phyloP scores from a whole-genome alignment of 1,140 invertebrate genomes.

The Papilio dardanus region DNA sequence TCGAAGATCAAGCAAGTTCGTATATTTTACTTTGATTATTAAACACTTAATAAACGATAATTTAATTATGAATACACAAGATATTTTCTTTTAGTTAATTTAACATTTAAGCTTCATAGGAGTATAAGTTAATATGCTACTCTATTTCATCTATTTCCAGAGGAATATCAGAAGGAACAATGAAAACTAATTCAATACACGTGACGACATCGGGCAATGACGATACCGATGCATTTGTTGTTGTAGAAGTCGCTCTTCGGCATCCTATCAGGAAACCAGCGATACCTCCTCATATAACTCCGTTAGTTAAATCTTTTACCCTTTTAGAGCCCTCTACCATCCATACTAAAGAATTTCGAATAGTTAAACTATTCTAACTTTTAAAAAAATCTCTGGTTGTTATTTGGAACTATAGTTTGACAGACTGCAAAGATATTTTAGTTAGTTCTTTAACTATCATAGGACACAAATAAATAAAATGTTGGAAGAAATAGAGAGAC shows the following conservation, averaged over 20 bases:
- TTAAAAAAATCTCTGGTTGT: not conserved
- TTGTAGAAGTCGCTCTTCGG: constrained; percentile 60
- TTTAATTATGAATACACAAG: no score
- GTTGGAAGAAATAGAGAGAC: constrained; percentile 56
- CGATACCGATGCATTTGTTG: constrained; percentile 55
- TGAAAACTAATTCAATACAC: constrained; percentile 41
- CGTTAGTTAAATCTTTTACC: constrained; percentile 45
- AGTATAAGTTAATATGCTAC: no score
- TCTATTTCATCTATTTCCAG: constrained; percentile 7
- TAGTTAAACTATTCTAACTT: no score
- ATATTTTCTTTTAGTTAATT: no score
- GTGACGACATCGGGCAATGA: constrained; percentile 55
- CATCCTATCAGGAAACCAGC: constrained; percentile 51
- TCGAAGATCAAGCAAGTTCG: constrained; percentile 56
- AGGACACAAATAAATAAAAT: constrained; percentile 66
- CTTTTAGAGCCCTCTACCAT: not conserved
- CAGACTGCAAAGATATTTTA: not conserved
- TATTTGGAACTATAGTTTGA: not conserved
- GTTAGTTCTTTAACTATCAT: constrained; percentile 28
- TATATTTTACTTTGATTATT: not conserved
- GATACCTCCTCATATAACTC: constrained; percentile 52
- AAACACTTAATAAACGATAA: no score
- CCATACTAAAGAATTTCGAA: no score
- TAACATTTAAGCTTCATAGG: no score
- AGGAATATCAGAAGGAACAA: constrained; percentile 9